Evolutionary conservation across 1,140 invertebrate species (phyloP), one percentile per base, ranked within the genome.

Genomic region (Drosophila santomea): DNA sequence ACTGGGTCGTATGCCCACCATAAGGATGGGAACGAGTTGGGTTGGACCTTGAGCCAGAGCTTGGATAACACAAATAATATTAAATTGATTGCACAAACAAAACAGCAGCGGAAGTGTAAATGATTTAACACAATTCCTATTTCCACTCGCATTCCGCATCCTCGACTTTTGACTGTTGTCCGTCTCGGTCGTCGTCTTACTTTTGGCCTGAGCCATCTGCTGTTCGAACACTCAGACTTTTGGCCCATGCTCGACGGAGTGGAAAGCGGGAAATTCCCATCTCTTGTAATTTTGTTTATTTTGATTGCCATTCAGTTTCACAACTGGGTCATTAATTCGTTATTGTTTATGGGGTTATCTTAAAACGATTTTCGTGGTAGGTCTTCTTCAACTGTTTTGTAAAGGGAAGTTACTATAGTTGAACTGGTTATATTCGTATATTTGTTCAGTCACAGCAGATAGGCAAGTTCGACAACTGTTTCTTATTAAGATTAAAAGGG

Each of bases 51-150:
- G 48, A 52, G 59, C 28, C 68, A 56, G 36, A 32, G 55, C 44
- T 41, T 50, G 75, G 77, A 80, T 89, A 84, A 89, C 77, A 78
- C 82, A 89, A 89, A 89, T 89, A 89, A 89, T 89, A 80, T 78
- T 69, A 89, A 89, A 89, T 89, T 89, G 84, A 89, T 89, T 89
- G 84, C 85, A 89, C 84, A 89, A 89, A 89, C 80, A 84, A 89
- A 84, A 78, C 80, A 84, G 60, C 61, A 84, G 73, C 84, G 84
- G 84, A 89, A 89, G 84, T 89, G 84, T 89, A 78, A 89, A 89
- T 89, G 84, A 89, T 89, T 89, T 89, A 89, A 89, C 84, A 88
- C 84, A 78, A 80, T 78, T 86, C 67, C 74, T 45, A 47, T 77
- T 77, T 64, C 78, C 73, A 55, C 60, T 57, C 69, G 48, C 43